phyloP scores from a whole-genome alignment of 2,113 vertebrate species.

The Phrynosoma blainvillii region DNA sequence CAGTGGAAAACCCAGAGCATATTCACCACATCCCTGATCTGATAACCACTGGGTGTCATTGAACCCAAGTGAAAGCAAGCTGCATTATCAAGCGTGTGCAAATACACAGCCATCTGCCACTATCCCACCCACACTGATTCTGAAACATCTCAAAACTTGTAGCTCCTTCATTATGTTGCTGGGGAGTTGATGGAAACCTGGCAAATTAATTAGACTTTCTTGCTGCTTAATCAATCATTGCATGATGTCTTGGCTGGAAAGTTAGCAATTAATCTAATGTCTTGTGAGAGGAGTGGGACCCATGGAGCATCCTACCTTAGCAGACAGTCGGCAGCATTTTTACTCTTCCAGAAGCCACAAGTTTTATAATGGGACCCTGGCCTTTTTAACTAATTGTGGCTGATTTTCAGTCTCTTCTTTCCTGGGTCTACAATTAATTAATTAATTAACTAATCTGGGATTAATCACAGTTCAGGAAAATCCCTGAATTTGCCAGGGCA shows the following conservation, averaged over 20 bases:
- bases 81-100: neutral
- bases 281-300: neutral
- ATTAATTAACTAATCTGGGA: neutral
- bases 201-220: constrained; percentile 65
- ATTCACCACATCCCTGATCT: neutral
- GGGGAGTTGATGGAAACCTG: constrained; percentile 48
- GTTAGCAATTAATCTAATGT: constrained; percentile 55
- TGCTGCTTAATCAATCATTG: constrained; percentile 62
- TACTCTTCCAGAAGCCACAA: neutral
- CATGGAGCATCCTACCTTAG: constrained; percentile 28
- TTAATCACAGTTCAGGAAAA: neutral
- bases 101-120: constrained; percentile 22
- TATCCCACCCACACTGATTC: neutral
- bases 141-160: constrained; percentile 22
- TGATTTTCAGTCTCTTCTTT: neutral
- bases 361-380: neutral
- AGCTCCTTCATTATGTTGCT: constrained; percentile 21
- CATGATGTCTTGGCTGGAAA: constrained; percentile 42
- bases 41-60: neutral
- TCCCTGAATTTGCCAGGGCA: neutral
- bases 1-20: no score
- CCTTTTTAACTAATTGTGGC: neutral
- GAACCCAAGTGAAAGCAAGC: constrained; percentile 14
- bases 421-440: no score
- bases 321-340: constrained; percentile 1